Evolutionary conservation across 2,113 vertebrate genomes (phyloP).

Genomic region (Pangasianodon gigas): DNA sequence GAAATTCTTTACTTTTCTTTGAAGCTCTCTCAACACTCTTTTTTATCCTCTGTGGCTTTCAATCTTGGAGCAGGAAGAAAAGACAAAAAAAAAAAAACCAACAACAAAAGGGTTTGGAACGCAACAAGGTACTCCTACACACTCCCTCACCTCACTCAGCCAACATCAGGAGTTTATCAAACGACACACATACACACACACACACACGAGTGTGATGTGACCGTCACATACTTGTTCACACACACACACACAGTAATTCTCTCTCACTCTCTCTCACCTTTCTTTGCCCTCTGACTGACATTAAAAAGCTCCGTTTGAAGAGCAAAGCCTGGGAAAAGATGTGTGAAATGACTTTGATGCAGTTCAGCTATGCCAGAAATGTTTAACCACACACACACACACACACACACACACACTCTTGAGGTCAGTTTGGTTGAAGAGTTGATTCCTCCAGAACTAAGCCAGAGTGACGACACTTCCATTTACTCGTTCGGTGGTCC

Average conservation of each 20-base stretch:
- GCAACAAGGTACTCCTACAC: slow-evolving; percentile 65
- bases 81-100: slow-evolving; percentile 36
- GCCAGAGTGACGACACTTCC: background rate
- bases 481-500: background rate
- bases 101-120: slow-evolving; percentile 41
- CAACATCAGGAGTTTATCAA: slow-evolving; percentile 63
- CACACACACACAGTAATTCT: background rate
- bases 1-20: slow-evolving; percentile 72
- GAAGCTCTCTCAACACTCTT: slow-evolving; percentile 64
- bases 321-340: slow-evolving; percentile 52
- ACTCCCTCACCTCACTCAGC: slow-evolving; percentile 59
- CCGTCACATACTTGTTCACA: background rate
- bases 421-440: background rate
- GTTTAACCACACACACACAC: slow-evolving; percentile 52
- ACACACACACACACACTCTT: background rate
- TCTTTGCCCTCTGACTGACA: background rate
- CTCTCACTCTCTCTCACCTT: background rate
- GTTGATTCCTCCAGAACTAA: background rate
- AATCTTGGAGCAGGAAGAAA: slow-evolving; percentile 52
- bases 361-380: slow-evolving; percentile 57
- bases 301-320: slow-evolving; percentile 50
- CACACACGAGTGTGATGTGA: background rate
- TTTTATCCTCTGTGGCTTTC: slow-evolving; percentile 69
- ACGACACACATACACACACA: slow-evolving; percentile 1
- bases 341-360: slow-evolving; percentile 56